phyloP scores from a whole-genome alignment of 2,888 invertebrate genomes.

The Drosophila emarginata region DNA sequence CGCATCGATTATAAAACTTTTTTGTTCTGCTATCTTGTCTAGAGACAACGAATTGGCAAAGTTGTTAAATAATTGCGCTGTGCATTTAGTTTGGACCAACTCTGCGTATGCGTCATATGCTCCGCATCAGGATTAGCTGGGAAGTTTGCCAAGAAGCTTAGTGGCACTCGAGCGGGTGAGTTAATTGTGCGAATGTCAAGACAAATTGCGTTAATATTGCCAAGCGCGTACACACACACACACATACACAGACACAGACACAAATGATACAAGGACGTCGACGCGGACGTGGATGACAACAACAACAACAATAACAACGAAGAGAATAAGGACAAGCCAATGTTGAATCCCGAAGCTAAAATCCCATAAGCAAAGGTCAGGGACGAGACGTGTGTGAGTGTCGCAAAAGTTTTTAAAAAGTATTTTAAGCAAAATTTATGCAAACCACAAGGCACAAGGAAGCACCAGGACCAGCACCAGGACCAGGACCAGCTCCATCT shows the following conservation, averaged over 20 bases:
- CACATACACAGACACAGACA: conserved; percentile 5
- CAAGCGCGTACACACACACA: conserved; percentile 37
- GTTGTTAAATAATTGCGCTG: conserved; percentile 73
- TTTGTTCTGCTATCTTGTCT: conserved; percentile 65
- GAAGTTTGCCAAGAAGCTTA: conserved; percentile 64
- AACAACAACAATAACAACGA: background rate
- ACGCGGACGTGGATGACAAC: conserved; percentile 1
- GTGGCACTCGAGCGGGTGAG: conserved; percentile 68
- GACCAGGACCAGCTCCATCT: conserved; percentile 28
- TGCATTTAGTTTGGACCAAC: conserved; percentile 53
- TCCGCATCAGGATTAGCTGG: conserved; percentile 58
- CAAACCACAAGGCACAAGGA: conserved; percentile 71
- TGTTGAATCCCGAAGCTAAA: conserved; percentile 17
- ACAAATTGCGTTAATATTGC: conserved; percentile 77
- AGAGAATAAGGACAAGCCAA: background rate
- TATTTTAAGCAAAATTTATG: conserved; percentile 78
- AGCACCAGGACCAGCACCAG: conserved; percentile 18
- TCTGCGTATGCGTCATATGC: conserved; percentile 62
- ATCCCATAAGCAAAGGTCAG: conserved; percentile 58
- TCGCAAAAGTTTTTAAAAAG: conserved; percentile 77
- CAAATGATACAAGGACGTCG: conserved; percentile 17
- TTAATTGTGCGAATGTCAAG: conserved; percentile 79
- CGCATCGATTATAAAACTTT: conserved; percentile 76
- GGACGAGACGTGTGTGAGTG: conserved; percentile 41
- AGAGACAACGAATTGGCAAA: conserved; percentile 59